Conservation (phyloP, 2,797 vertebrate species). For the Balearica regulorum region DNA sequence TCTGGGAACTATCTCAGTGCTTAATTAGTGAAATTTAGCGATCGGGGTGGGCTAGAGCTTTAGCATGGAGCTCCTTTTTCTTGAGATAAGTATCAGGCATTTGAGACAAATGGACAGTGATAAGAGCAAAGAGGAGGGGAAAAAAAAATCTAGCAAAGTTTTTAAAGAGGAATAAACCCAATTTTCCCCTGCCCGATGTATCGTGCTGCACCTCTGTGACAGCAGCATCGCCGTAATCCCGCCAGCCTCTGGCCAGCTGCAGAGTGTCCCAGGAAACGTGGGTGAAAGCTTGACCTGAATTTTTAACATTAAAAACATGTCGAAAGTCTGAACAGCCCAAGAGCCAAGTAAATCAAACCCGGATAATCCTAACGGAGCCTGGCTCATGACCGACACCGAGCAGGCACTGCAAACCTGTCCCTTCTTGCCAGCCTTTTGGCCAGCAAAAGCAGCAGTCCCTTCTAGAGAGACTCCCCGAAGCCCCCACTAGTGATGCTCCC, state of each 20-base stretch:
- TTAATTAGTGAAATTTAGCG: neutral
- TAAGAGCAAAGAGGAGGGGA: neutral
- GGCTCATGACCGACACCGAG: accelerated
- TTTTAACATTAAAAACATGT: neutral
- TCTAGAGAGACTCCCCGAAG: neutral
- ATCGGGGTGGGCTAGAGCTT: neutral
- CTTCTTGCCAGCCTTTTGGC: accelerated
- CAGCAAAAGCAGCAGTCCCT: neutral
- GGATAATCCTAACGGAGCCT: neutral
- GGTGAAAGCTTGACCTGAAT: neutral
- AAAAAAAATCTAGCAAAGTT: neutral
- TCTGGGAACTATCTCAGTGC: neutral
- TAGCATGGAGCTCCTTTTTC: neutral
- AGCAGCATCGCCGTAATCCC: accelerated
- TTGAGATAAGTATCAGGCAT: neutral
- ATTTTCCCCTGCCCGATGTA: neutral
- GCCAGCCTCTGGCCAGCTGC: neutral
- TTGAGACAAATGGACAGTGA: neutral
- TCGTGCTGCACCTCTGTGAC: neutral
- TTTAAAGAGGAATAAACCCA: neutral
- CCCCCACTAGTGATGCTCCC: neutral
- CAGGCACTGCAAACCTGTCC: neutral
- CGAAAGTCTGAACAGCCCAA: neutral
- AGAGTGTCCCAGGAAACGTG: neutral
- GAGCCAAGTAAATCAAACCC: neutral